These are phyloP conservation scores for Cremastobaeus sp. DNA, from an alignment of 2,888 invertebrate species.

Conservation along the genomic window DNA sequence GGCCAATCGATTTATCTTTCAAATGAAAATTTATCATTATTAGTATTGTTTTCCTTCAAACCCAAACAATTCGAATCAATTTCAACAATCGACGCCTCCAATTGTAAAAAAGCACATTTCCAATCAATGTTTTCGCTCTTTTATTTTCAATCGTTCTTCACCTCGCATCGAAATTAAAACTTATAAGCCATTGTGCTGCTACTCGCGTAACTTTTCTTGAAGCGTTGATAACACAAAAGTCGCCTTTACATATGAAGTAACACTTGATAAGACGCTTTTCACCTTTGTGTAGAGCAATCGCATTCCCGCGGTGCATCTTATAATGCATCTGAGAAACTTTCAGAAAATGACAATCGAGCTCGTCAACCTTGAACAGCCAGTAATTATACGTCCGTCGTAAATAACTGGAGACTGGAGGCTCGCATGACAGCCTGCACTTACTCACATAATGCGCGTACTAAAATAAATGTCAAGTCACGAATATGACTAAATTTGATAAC, in stretches of 20 bases:
- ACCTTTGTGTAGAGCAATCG: conserved; percentile 20
- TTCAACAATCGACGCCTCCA: background rate
- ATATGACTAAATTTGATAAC: conserved; percentile 59
- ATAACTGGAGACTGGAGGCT: conserved; percentile 65
- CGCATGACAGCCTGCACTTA: conserved; percentile 64
- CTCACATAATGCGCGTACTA: conserved; percentile 58
- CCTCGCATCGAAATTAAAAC: too few species aligned
- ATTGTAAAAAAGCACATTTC: too few species aligned
- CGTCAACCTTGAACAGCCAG: conserved; percentile 68
- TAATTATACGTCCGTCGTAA: conserved; percentile 69
- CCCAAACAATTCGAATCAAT: background rate
- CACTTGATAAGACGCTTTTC: conserved; percentile 12
- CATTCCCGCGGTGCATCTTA: conserved; percentile 41
- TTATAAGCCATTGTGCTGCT: too few species aligned
- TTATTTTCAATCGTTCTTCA: too few species aligned
- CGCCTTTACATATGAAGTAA: conserved; percentile 1
- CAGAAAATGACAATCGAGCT: conserved; percentile 68
- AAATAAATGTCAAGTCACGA: conserved; percentile 62
- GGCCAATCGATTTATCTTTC: too few species aligned
- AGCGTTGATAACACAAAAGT: too few species aligned
- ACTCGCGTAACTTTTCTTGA: too few species aligned
- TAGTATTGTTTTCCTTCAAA: background rate
- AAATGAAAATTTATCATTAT: too few species aligned
- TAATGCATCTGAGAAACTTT: conserved; percentile 64
- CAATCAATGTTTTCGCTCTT: too few species aligned